Conservation (phyloP, 2,888 invertebrate species). For the Laspeyria flexula region DNA sequence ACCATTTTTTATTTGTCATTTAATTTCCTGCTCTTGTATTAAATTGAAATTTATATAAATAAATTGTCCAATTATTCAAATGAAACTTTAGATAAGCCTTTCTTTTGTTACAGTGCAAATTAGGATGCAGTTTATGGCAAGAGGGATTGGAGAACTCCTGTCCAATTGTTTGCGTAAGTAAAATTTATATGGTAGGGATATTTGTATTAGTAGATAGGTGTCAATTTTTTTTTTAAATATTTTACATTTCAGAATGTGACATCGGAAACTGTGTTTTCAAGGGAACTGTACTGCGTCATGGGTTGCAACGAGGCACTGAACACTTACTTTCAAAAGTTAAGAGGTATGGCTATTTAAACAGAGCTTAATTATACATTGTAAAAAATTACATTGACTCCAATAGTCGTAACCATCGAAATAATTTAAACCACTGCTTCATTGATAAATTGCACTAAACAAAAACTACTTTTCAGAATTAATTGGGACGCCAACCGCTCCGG, state of each 20-base stretch:
- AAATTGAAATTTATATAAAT: background rate
- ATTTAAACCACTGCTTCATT: too few relatives aligned
- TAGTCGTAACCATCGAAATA: too few relatives aligned
- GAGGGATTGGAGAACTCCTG: constrained; percentile 91
- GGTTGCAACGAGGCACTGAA: constrained; percentile 93
- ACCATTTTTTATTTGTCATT: constrained; percentile 2
- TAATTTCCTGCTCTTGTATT: background rate
- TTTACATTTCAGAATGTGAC: constrained; percentile 88
- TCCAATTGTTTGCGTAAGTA: constrained; percentile 93
- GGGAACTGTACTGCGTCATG: constrained; percentile 91
- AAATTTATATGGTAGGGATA: too few relatives aligned
- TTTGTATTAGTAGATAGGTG: too few relatives aligned
- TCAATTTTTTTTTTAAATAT: too few relatives aligned
- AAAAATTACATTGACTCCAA: too few relatives aligned
- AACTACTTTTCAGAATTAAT: constrained; percentile 80
- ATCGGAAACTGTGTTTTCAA: constrained; percentile 88
- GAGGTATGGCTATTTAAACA: constrained; percentile 77
- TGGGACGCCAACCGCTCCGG: constrained; percentile 90
- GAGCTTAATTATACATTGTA: too few relatives aligned
- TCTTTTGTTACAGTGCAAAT: constrained; percentile 89
- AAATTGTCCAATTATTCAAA: background rate
- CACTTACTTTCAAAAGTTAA: constrained; percentile 89
- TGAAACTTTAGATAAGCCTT: background rate
- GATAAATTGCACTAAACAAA: background rate
- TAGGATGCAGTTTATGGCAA: constrained; percentile 93